A percentile compares a stretch with the other conserved stretches of the same genome.
These are phyloP conservation scores for Lithophane semibrunnea DNA, from an alignment of 2,888 invertebrate genomes.

Conservation along the genomic window DNA sequence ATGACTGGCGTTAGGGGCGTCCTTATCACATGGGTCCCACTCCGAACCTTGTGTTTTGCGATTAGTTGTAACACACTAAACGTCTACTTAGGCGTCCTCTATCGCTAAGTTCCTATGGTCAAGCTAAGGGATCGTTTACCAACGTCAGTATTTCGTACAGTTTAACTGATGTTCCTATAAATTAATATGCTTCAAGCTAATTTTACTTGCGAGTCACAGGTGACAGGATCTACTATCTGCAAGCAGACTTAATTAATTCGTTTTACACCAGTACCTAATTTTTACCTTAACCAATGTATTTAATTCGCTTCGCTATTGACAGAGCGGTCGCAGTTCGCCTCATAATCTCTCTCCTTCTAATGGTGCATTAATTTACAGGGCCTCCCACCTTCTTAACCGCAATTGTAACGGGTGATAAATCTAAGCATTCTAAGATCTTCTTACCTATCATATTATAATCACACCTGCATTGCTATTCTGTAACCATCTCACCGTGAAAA, in stretches of 20 bases:
- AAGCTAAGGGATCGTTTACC: background rate
- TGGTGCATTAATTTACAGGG: background rate
- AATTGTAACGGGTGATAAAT: background rate
- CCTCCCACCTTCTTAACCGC: background rate
- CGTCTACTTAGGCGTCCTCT: background rate
- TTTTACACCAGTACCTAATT: no score
- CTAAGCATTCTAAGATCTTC: background rate
- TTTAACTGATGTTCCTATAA: background rate
- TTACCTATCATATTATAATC: no score
- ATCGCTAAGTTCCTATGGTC: background rate
- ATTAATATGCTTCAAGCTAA: background rate
- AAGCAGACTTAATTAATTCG: no score
- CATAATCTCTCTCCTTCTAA: background rate
- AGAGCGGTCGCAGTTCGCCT: background rate
- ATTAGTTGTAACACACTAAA: slow-evolving; percentile 22
- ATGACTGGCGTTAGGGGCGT: slow-evolving; percentile 15
- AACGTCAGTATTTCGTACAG: background rate
- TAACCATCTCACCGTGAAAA: no score
- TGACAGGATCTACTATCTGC: background rate
- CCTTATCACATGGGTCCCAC: slow-evolving; percentile 45
- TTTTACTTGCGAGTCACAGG: background rate
- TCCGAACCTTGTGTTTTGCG: slow-evolving; percentile 21
- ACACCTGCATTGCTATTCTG: no score
- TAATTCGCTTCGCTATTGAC: background rate
- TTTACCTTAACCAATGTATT: background rate